These are phyloP conservation scores for Psylliodes chrysocephalus DNA, from an alignment of 2,888 invertebrate genomes.

Conservation along the genomic window DNA sequence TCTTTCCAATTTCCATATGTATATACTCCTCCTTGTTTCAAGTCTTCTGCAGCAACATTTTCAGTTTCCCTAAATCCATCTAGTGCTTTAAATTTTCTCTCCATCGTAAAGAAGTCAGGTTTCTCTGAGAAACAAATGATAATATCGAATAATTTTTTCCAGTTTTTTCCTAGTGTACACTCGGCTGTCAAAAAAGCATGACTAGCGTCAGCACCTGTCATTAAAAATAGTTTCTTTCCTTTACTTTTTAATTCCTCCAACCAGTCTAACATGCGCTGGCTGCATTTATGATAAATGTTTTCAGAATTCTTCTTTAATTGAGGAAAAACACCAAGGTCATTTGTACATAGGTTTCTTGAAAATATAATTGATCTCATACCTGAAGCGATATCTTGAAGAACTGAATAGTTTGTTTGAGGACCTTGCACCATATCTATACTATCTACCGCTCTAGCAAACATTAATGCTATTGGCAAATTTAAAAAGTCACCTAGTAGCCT, in stretches of 20 bases:
- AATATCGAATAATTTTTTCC: constrained; percentile 58
- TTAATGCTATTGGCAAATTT: constrained; percentile 73
- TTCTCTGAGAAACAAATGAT: constrained; percentile 76
- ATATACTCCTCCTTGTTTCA: constrained; percentile 67
- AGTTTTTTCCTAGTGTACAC: constrained; percentile 62
- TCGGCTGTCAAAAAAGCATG: constrained; percentile 74
- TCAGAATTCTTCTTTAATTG: constrained; percentile 68
- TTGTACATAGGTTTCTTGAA: constrained; percentile 67
- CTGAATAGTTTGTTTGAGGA: constrained; percentile 69
- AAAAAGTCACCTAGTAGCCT: constrained; percentile 78
- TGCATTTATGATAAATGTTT: constrained; percentile 71
- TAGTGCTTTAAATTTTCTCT: constrained; percentile 68
- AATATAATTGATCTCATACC: constrained; percentile 72
- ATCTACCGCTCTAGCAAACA: constrained; percentile 76
- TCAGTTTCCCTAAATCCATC: constrained; percentile 63
- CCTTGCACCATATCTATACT: constrained; percentile 64
- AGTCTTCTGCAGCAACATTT: constrained; percentile 54
- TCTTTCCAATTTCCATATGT: constrained; percentile 72
- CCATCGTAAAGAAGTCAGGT: constrained; percentile 75
- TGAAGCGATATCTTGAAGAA: constrained; percentile 71
- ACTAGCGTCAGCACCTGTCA: constrained; percentile 79
- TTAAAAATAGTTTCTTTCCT: constrained; percentile 71
- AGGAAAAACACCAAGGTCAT: constrained; percentile 72
- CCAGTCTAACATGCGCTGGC: constrained; percentile 68
- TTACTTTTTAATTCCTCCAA: constrained; percentile 67